phyloP scores from a whole-genome alignment of 2,113 vertebrate genomes.

The Raphicerus campestris region DNA sequence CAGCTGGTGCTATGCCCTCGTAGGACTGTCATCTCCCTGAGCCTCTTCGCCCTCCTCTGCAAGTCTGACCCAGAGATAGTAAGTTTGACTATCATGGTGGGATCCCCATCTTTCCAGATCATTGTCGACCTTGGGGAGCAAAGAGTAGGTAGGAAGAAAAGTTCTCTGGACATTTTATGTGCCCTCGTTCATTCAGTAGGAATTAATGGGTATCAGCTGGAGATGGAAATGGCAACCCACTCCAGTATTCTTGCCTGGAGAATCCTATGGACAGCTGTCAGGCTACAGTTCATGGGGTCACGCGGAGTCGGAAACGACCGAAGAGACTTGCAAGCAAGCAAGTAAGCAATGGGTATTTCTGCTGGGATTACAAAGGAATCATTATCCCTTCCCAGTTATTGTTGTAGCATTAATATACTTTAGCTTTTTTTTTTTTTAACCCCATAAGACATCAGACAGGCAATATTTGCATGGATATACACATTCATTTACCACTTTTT shows the following conservation, averaged over 20 bases:
- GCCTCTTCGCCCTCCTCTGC: not conserved
- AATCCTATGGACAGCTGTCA: not conserved
- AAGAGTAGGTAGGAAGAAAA: not conserved
- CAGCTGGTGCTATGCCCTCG: not conserved
- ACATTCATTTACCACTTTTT: not conserved
- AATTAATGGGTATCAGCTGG: not conserved
- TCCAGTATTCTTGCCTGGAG: not conserved
- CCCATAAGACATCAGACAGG: not conserved
- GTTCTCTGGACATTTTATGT: not conserved
- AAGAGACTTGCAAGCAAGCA: not conserved
- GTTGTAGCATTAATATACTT: not conserved
- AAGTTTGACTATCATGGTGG: not conserved
- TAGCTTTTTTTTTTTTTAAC: not conserved
- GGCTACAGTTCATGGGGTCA: not conserved
- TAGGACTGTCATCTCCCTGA: not conserved
- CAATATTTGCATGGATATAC: not conserved
- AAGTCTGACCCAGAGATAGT: not conserved
- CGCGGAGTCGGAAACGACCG: rapidly evolving
- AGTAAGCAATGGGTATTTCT: not conserved
- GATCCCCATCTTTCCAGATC: not conserved
- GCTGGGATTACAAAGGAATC: not conserved
- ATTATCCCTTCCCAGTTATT: not conserved
- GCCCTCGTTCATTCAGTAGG: not conserved
- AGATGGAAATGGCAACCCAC: not conserved
- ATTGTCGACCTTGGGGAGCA: not conserved